phyloP scores from a whole-genome alignment of 1,140 invertebrate genomes.

The Drosophila novamexicana region DNA sequence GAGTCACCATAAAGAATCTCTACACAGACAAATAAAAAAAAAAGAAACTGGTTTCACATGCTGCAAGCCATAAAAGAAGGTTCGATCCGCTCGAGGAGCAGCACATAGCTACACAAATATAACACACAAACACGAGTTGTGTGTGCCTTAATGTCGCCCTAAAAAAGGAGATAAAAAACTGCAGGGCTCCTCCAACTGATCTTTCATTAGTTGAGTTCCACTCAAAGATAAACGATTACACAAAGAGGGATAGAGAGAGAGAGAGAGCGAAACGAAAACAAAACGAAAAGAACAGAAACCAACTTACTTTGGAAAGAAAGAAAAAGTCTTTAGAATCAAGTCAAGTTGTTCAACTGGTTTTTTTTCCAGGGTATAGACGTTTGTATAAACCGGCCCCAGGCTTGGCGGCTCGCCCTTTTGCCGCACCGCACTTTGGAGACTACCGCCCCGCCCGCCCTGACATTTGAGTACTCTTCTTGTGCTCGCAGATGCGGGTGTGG shows the following conservation, averaged over 20 bases:
- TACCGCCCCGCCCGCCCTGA: not conserved
- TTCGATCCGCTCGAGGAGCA: constrained; percentile 42
- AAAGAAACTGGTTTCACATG: constrained; percentile 52
- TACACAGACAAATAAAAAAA: constrained; percentile 41
- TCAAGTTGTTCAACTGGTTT: constrained; percentile 79
- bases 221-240: constrained; percentile 41
- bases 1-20: constrained; percentile 70
- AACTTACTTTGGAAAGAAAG: constrained; percentile 71
- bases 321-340: constrained; percentile 81
- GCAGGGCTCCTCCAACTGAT: not conserved
- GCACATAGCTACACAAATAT: constrained; percentile 23
- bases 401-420: constrained; percentile 22
- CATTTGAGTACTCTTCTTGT: not conserved
- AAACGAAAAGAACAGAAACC: constrained; percentile 37
- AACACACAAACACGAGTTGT: constrained; percentile 50
- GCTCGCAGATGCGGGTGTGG: constrained; percentile 48
- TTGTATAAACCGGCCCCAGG: constrained; percentile 30
- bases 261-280: not conserved
- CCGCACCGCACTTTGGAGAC: constrained; percentile 40
- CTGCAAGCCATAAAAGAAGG: constrained; percentile 47
- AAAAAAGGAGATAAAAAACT: constrained; percentile 34
- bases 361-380: constrained; percentile 42
- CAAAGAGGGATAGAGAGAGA: constrained; percentile 25
- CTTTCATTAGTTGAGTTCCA: constrained; percentile 36
- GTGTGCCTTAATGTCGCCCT: constrained; percentile 48